These are phyloP conservation scores for Griposia aprilina DNA, from an alignment of 2,888 invertebrate species.

Conservation along the genomic window DNA sequence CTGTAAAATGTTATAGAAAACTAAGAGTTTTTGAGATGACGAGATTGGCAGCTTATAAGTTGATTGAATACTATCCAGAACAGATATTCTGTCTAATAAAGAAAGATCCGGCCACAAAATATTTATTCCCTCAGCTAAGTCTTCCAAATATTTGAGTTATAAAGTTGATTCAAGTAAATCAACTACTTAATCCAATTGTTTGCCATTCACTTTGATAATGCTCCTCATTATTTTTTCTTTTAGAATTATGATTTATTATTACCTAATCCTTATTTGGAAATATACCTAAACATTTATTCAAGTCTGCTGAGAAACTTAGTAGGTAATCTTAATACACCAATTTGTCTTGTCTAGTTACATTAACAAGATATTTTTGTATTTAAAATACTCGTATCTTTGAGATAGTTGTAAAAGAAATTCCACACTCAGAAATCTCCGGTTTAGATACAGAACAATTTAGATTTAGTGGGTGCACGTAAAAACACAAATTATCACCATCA, in stretches of 20 bases:
- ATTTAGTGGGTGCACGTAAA: not conserved
- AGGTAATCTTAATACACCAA: not conserved
- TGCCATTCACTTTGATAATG: not conserved
- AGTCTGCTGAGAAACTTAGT: not conserved
- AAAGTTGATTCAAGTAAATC: too few relatives aligned
- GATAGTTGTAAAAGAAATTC: constrained; percentile 14
- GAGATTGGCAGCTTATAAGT: constrained; percentile 18
- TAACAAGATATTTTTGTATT: not conserved
- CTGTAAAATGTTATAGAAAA: constrained; percentile 62
- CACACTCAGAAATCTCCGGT: not conserved
- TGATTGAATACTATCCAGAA: constrained; percentile 4
- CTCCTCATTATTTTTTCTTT: not conserved
- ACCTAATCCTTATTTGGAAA: not conserved
- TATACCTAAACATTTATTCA: not conserved
- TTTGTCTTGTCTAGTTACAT: not conserved
- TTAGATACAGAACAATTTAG: not conserved
- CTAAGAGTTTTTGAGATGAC: constrained; percentile 54
- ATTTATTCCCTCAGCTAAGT: not conserved
- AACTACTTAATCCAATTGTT: not conserved
- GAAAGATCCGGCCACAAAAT: not conserved
- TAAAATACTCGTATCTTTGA: constrained; percentile 1
- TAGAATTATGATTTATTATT: not conserved
- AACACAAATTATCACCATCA: not conserved
- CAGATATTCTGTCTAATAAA: not conserved
- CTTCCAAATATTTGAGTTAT: not conserved